phyloP scores from a whole-genome alignment of 2,113 vertebrate genomes.

The Pheucticus melanocephalus region DNA sequence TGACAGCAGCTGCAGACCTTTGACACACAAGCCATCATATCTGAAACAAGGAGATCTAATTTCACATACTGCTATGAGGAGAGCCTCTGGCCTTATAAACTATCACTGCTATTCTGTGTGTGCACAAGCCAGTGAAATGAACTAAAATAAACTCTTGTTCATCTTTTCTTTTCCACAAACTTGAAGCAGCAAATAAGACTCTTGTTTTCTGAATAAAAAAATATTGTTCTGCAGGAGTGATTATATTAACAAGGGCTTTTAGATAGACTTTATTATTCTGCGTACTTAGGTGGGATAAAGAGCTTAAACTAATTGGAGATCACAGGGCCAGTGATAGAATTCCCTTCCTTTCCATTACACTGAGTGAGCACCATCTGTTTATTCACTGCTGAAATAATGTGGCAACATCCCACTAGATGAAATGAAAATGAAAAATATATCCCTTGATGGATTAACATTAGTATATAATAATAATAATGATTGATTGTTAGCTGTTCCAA shows the following conservation, averaged over 20 bases:
- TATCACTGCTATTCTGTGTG: neutral
- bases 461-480: neutral
- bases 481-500: neutral
- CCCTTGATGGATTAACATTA: neutral
- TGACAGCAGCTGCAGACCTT: conserved; percentile 69
- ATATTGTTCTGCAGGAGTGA: neutral
- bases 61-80: conserved; percentile 43
- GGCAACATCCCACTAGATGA: neutral
- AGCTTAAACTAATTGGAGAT: neutral
- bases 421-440: conserved; percentile 44
- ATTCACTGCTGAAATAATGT: neutral
- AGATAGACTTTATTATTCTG: neutral
- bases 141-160: conserved; percentile 21
- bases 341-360: conserved; percentile 7
- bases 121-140: neutral
- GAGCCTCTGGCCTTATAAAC: conserved; percentile 55
- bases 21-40: conserved; percentile 60
- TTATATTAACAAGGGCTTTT: neutral
- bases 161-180: neutral
- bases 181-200: neutral
- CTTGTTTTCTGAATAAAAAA: neutral
- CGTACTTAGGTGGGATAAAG: neutral
- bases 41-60: conserved; percentile 64
- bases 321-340: neutral
- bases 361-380: neutral